Evolutionary conservation across 2,888 invertebrate species (phyloP).

Genomic region (Amphipoea lucens): DNA sequence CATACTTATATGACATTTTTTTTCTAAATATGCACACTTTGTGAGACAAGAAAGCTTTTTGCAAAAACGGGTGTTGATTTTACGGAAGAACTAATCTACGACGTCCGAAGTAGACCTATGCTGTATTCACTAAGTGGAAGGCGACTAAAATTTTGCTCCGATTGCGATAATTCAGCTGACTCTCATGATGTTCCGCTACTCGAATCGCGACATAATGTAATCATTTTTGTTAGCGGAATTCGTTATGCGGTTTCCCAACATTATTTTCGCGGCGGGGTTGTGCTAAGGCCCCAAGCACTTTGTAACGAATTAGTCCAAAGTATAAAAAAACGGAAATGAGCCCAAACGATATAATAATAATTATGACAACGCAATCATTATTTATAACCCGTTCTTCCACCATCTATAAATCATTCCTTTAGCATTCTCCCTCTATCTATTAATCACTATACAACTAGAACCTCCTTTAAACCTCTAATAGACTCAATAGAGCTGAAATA

Average conservation of each 20-base stretch:
- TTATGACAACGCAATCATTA: conserved; percentile 4
- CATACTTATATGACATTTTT: background rate
- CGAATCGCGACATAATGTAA: background rate
- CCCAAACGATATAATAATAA: background rate
- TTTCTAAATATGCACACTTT: background rate
- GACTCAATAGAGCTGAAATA: conserved; percentile 39
- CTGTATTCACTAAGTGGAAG: too few species aligned
- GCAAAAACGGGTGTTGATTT: background rate
- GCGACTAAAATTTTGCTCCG: background rate
- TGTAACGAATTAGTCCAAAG: background rate
- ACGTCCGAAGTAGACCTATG: too few species aligned
- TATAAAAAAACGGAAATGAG: background rate
- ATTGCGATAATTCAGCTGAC: too few species aligned
- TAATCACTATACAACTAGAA: conserved; percentile 31
- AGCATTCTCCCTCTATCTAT: conserved; percentile 7
- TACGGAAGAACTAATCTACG: too few species aligned
- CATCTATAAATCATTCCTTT: conserved; percentile 18
- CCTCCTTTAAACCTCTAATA: conserved; percentile 26
- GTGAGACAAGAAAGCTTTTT: background rate
- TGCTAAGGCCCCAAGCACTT: too few species aligned
- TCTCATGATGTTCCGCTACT: background rate
- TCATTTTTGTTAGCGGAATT: background rate
- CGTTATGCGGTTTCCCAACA: too few species aligned
- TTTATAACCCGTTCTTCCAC: background rate
- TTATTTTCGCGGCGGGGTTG: too few species aligned